Percentiles rank a stretch among this genome's conserved stretches.
Conservation (phyloP, 2,113 vertebrate genomes). For the Indicator indicator region DNA sequence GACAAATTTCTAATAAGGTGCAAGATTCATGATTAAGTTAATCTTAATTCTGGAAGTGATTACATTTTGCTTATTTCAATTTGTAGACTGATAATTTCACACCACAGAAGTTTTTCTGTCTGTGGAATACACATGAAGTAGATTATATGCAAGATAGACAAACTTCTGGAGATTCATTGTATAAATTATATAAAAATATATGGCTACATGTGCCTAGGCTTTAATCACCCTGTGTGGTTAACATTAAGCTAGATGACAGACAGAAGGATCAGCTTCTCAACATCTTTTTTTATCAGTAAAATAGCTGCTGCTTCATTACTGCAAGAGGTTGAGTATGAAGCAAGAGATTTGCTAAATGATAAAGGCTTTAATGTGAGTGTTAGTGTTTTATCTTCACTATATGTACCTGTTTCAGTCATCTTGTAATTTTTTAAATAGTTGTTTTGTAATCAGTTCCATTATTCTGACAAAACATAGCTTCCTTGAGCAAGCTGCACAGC, state of each 20-base stretch:
- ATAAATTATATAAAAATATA: neutral
- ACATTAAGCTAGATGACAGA: neutral
- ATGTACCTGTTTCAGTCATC: neutral
- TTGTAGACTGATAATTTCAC: neutral
- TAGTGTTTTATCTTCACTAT: neutral
- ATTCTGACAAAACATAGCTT: neutral
- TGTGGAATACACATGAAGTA: neutral
- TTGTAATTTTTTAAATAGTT: neutral
- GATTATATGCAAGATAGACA: neutral
- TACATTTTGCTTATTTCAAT: neutral
- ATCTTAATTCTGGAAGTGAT: neutral
- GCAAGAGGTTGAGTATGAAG: neutral
- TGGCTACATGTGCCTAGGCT: neutral
- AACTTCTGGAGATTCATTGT: neutral
- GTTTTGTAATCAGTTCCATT: neutral
- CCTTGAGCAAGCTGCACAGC: neutral
- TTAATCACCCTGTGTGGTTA: neutral
- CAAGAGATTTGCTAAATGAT: neutral
- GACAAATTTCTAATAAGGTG: neutral
- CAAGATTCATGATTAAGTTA: neutral
- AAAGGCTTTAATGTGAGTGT: neutral
- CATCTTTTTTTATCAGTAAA: conserved; percentile 29
- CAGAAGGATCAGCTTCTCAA: neutral
- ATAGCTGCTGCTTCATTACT: conserved; percentile 10
- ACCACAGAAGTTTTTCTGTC: neutral